phyloP scores from a whole-genome alignment of 2,113 vertebrate species.

The Pardalotus punctatus region DNA sequence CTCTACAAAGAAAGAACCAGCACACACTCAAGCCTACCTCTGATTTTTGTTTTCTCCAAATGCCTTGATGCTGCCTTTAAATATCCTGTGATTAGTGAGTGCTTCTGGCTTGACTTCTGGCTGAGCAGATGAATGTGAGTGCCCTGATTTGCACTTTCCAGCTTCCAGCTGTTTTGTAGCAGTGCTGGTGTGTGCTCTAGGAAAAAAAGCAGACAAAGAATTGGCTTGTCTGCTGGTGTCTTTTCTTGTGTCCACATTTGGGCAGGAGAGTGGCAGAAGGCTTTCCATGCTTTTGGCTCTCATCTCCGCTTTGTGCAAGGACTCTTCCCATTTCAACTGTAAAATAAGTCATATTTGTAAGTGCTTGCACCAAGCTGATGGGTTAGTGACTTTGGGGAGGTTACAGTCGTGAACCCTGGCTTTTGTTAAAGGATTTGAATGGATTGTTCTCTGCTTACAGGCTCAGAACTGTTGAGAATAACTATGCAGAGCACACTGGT shows the following conservation, averaged over 20 bases:
- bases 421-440: background rate
- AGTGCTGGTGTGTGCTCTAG: background rate
- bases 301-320: background rate
- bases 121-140: background rate
- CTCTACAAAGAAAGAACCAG: background rate
- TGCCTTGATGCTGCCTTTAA: background rate
- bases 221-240: background rate
- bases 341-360: slow-evolving; percentile 3
- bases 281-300: background rate
- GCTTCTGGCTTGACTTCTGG: background rate
- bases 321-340: background rate
- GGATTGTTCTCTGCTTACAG: background rate
- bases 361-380: background rate
- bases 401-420: background rate
- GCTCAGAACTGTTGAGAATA: background rate
- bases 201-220: background rate
- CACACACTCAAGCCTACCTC: background rate
- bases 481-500: background rate
- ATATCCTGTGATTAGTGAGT: background rate
- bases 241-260: background rate
- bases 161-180: background rate
- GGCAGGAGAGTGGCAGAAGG: background rate
- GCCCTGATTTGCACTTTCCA: fast-evolving
- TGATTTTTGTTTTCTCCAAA: background rate
- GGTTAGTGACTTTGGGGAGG: background rate